Base-by-base conservation (phyloP, 1,140 invertebrate species). In the Neodiprion lecontei region DNA sequence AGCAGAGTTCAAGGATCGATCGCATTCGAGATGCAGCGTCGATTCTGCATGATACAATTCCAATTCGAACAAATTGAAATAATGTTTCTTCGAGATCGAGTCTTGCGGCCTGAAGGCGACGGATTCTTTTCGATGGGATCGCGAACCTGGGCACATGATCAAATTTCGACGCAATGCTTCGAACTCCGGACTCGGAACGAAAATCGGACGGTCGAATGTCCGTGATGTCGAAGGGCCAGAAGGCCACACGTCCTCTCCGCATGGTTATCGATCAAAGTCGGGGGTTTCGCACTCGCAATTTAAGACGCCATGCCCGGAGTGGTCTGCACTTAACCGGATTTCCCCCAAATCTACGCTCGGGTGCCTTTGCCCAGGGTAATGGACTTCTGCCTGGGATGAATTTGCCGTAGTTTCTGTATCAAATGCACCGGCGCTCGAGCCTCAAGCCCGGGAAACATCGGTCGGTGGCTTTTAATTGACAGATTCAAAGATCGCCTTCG, bases 311-410 rank as follows among this genome's bases (percentile, higher is more conserved):
- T 4, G 3, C 11, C 53, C n/a, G 4, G 53, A 61, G 53, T 61
- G 53, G 53, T 61, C 53, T 61, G 53, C 53, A 61, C 53, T 61
- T 61, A 61, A 61, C 53, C 53, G 53, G 53, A 61, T 61, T 61
- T 61, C 53, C 53, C 53, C 53, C n/a, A 12, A 17, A 61, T 61
- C 53, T 61, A 61, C 53, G 53, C 7, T 61, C 53, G 53, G 53
- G 0, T 61, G 53, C 53, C 53, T 61, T 61, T 61, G 8, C 53
- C 53, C 5, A 17, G 53, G 3, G 53, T 61, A 61, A 61, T 61
- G 53, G 53, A 61, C 53, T 61, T 61, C 53, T 61, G 53, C 11
- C 53, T 17, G 11, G 11, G 4, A 61, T 40, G 53, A 61, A 61
- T 61, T 61, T 9, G 53, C 53, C 53, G n/a, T 5, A 9, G 53